A percentile compares a stretch with the other conserved stretches of the same genome.
phyloP scores from a whole-genome alignment of 1,140 invertebrate species.

The Gryllus bimaculatus region DNA sequence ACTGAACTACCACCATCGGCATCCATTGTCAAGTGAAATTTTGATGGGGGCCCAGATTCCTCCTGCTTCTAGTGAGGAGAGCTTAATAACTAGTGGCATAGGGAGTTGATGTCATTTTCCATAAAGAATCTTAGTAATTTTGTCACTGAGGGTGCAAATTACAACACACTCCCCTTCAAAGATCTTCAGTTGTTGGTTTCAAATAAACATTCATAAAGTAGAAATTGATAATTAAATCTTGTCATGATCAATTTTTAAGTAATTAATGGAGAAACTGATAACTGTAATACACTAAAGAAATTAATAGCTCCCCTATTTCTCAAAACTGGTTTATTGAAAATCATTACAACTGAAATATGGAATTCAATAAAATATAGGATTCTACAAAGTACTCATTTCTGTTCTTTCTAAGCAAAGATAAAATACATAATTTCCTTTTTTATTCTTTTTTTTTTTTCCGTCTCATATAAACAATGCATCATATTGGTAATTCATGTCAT shows the following conservation, averaged over 20 bases:
- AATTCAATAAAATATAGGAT: slow-evolving; percentile 1
- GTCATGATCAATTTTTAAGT: not conserved
- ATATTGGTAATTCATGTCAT: too few species aligned
- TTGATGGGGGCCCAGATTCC: too few species aligned
- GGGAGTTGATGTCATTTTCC: too few species aligned
- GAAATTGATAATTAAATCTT: not conserved
- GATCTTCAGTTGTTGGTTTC: too few species aligned
- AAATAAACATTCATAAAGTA: not conserved
- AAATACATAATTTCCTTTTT: not conserved
- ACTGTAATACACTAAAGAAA: not conserved
- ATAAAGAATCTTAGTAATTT: too few species aligned
- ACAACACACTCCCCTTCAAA: too few species aligned
- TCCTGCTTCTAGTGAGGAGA: too few species aligned
- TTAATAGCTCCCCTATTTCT: not conserved
- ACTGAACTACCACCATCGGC: too few species aligned
- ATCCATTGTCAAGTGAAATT: too few species aligned
- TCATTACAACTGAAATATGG: not conserved
- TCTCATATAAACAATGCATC: not conserved
- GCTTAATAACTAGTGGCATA: too few species aligned
- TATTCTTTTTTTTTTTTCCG: too few species aligned
- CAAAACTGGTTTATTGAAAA: not conserved
- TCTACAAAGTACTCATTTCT: not conserved
- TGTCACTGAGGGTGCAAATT: too few species aligned
- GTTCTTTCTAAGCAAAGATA: not conserved
- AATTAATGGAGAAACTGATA: not conserved